A percentile compares a stretch with the other conserved stretches of the same genome.
Conservation (phyloP, 2,888 invertebrate genomes). For the Cordylochernes scorpioides region DNA sequence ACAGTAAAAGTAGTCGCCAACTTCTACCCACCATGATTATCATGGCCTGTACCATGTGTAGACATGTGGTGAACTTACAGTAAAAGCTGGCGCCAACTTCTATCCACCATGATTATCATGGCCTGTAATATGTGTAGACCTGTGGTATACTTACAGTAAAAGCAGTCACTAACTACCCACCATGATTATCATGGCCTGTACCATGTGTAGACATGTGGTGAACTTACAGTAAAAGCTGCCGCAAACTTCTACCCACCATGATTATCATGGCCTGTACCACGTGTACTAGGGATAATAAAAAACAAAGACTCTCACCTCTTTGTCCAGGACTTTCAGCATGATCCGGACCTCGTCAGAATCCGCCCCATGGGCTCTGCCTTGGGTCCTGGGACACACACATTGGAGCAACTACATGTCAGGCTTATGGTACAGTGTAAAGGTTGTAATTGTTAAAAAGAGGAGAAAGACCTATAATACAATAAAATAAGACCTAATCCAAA, state of each 20-base stretch:
- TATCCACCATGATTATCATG: too few relatives aligned
- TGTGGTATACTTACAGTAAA: slow-evolving; percentile 1
- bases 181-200: background rate
- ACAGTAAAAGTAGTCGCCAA: too few relatives aligned
- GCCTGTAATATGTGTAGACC: too few relatives aligned
- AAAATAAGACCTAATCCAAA: background rate
- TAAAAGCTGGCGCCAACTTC: too few relatives aligned
- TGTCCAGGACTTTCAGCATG: slow-evolving; percentile 51
- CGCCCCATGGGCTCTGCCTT: slow-evolving; percentile 39
- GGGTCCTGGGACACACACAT: slow-evolving; percentile 25
- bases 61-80: too few relatives aligned
- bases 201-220: too few relatives aligned
- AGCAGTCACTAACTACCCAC: too few relatives aligned
- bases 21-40: too few relatives aligned
- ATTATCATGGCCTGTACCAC: background rate
- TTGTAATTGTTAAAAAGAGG: background rate
- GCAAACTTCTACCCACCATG: too few relatives aligned
- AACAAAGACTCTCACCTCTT: slow-evolving; percentile 19
- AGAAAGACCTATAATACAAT: background rate
- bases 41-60: too few relatives aligned
- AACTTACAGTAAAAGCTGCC: slow-evolving; percentile 1
- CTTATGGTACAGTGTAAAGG: background rate
- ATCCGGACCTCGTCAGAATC: slow-evolving; percentile 76
- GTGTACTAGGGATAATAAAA: background rate
- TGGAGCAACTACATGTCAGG: background rate